A percentile compares a stretch with the other conserved stretches of the same genome.
Conservation (phyloP, 2,888 invertebrate genomes). For the Thymelicus lineola region DNA sequence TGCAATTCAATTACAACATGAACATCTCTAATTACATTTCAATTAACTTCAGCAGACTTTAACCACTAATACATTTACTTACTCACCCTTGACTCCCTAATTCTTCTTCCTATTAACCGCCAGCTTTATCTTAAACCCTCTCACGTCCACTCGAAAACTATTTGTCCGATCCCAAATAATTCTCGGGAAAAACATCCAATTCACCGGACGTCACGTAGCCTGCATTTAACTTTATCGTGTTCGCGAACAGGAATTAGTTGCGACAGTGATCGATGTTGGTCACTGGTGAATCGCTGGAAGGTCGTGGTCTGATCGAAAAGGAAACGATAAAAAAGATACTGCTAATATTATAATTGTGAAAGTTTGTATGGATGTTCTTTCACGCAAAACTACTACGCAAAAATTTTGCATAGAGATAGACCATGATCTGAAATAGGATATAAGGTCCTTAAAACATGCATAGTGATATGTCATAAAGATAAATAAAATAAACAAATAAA, state of each 20-base stretch:
- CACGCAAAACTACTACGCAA: no score
- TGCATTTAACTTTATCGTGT: constrained; percentile 58
- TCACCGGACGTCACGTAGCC: constrained; percentile 55
- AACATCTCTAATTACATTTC: neutral
- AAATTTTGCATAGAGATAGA: no score
- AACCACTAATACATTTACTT: neutral
- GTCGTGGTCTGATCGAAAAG: neutral
- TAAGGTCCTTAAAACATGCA: no score
- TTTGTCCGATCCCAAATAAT: constrained; percentile 70
- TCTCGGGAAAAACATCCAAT: constrained; percentile 65
- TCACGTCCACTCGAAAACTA: constrained; percentile 61
- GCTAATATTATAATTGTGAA: no score
- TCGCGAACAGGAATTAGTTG: constrained; percentile 58
- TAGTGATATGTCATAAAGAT: no score
- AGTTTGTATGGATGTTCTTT: no score
- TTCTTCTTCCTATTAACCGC: constrained; percentile 48
- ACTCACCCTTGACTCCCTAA: constrained; percentile 40
- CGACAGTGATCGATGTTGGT: constrained; percentile 59
- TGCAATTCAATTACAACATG: no score
- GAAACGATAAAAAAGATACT: neutral
- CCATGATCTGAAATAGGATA: no score
- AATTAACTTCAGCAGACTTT: neutral
- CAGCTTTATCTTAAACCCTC: constrained; percentile 54
- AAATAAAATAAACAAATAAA: no score
- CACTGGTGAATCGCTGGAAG: constrained; percentile 32